Base-by-base conservation (phyloP, 2,888 invertebrate genomes). In the Aplocera efformata region DNA sequence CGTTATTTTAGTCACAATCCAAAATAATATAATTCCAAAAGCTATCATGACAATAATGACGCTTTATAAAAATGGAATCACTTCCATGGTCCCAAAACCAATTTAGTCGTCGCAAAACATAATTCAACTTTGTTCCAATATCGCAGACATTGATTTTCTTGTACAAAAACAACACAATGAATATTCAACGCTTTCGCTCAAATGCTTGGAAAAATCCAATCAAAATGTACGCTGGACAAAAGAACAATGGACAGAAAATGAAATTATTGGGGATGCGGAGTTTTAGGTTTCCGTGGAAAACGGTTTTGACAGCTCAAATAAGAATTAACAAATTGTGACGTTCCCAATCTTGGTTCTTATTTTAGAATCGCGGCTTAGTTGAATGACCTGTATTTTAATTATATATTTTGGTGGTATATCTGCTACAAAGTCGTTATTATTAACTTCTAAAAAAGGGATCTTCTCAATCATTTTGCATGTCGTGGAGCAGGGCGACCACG, bases 201-300 rank as follows among this genome's bases (percentile, higher is more conserved):
- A 39, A 50, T 56, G 51, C 53, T 53, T 32, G 30, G 36, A 42
- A 46, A 39, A 42, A 26, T 47, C 48, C 55, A 53, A 58, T 53
- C 56, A 54, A 56, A 58, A 51, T 40, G 53, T 44, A 42, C 34
- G 38, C 24, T 32, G 43, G 22, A 41, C 43, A 53, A 47, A 53
- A 49, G 55, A 45, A 48, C 37, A 28, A 41, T 32, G 42, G 52
- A 59, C 54, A 62, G 53, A 59, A 63, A 62, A 49, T 43, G 42
- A 60, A 55, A 63, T 60, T 64, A 45, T 45, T 37, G 32, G 36
- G 26, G 32, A 22, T 35, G 25, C 40, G 22, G 23, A n/a, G 11
- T 32, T 34, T 23, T 31, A 27, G 23, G 22, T 23, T n/a, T 22
- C 25, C 26, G 13, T 3, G 13, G 5, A 17, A 17, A 17, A 17